Percentiles rank a stretch among this genome's conserved stretches.
phyloP scores from a whole-genome alignment of 2,888 invertebrate species.

The Eristalis arbustorum region DNA sequence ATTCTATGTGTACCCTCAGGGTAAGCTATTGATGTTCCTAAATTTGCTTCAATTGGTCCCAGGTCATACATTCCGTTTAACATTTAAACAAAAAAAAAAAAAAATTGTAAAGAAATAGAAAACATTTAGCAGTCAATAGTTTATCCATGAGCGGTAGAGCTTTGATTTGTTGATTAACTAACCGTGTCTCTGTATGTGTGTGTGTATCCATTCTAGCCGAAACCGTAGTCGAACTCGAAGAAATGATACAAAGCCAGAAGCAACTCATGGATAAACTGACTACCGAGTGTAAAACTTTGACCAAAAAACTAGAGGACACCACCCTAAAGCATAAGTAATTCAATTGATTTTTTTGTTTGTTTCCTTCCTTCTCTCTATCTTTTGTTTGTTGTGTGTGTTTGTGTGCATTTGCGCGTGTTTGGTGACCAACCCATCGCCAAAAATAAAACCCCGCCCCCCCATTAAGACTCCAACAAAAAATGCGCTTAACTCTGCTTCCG shows the following conservation, averaged over 20 bases:
- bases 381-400: conserved; percentile 29
- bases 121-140: conserved; percentile 82
- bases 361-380: background rate
- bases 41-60: conserved; percentile 58
- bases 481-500: conserved; percentile 55
- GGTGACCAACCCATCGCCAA: background rate
- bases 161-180: conserved; percentile 56
- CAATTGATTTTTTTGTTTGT: conserved; percentile 71
- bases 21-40: conserved; percentile 81
- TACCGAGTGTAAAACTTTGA: conserved; percentile 92
- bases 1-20: conserved; percentile 72
- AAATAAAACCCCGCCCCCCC: background rate
- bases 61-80: conserved; percentile 17
- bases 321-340: conserved; percentile 91
- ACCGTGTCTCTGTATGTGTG: conserved; percentile 50
- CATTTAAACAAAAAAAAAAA: conserved; percentile 69
- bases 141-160: conserved; percentile 84
- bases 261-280: conserved; percentile 96
- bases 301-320: conserved; percentile 93
- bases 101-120: conserved; percentile 20
- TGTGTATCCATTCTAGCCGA: conserved; percentile 85
- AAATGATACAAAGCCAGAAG: conserved; percentile 94
- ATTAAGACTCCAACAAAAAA: conserved; percentile 2
- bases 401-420: conserved; percentile 25
- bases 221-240: conserved; percentile 93